Evolutionary conservation across 2,113 vertebrate species (phyloP).

Genomic region (Scortum barcoo): DNA sequence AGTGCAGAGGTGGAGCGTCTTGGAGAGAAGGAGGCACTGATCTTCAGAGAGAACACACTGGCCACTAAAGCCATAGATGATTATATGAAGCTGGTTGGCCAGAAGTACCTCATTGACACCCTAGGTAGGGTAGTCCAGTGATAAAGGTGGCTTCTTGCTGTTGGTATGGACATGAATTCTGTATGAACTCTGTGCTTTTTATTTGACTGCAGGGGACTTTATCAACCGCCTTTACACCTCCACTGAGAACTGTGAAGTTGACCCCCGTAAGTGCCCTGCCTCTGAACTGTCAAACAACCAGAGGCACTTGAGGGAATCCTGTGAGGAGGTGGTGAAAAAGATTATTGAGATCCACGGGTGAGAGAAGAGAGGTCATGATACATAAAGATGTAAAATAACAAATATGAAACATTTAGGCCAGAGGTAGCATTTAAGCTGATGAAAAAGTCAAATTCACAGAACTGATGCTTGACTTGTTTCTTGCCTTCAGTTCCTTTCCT

Average conservation of each 20-base stretch:
- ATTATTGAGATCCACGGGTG: conserved; percentile 88
- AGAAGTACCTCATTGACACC: conserved; percentile 93
- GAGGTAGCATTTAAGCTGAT: neutral
- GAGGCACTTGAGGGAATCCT: conserved; percentile 85
- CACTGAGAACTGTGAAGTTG: conserved; percentile 89
- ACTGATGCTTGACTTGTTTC: neutral
- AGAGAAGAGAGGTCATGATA: conserved; percentile 36
- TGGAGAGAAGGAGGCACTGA: conserved; percentile 90
- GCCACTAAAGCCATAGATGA: conserved; percentile 97
- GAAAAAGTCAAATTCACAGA: neutral
- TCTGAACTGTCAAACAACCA: conserved; percentile 87
- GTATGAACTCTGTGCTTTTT: neutral
- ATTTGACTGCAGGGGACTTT: conserved; percentile 84
- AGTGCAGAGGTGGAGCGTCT: conserved; percentile 89
- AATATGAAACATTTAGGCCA: neutral
- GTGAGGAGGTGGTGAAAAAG: conserved; percentile 88
- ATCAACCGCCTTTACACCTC: conserved; percentile 86
- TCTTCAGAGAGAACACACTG: conserved; percentile 96
- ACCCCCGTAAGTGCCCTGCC: conserved; percentile 87
- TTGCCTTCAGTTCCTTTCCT: conserved; percentile 87
- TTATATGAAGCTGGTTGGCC: conserved; percentile 97
- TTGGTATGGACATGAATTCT: neutral
- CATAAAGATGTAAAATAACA: neutral
- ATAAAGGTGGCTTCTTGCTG: neutral
- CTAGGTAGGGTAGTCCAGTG: conserved; percentile 82